Conservation (phyloP, 2,888 invertebrate genomes). For the Eubasilissa splendida region DNA sequence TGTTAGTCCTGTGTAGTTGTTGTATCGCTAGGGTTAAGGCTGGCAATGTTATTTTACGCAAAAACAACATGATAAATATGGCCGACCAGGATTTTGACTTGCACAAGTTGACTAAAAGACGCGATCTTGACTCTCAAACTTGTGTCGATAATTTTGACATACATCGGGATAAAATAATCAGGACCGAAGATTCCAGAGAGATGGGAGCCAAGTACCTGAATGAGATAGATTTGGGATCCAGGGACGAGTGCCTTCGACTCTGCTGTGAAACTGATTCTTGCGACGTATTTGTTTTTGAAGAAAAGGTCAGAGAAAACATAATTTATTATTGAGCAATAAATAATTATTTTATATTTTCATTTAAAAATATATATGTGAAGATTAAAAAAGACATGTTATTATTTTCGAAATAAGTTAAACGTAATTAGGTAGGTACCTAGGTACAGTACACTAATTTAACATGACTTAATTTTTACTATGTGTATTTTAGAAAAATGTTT, state of each 20-base stretch:
- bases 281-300: constrained; percentile 94
- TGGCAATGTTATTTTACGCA: constrained; percentile 47
- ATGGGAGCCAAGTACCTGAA: constrained; percentile 92
- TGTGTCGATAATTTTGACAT: constrained; percentile 87
- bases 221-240: constrained; percentile 85
- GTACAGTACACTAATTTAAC: too few relatives aligned
- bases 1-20: constrained; percentile 40
- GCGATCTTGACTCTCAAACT: constrained; percentile 76
- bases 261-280: constrained; percentile 91
- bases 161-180: constrained; percentile 90
- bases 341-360: too few relatives aligned
- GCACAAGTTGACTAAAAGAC: constrained; percentile 61
- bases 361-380: too few relatives aligned
- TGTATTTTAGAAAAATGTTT: too few relatives aligned
- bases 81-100: constrained; percentile 40
- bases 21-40: constrained; percentile 28
- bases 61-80: constrained; percentile 52
- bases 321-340: too few relatives aligned
- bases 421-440: too few relatives aligned
- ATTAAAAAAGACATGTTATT: too few relatives aligned
- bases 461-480: too few relatives aligned
- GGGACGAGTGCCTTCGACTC: constrained; percentile 86
- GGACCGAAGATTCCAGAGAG: constrained; percentile 89
- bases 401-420: too few relatives aligned
- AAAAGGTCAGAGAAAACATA: constrained; percentile 76